Conservation (phyloP, 1,140 invertebrate genomes). For the fruit fly (Drosophila melanogaster) region Release_6_plus_ISO1_MT NT_033777.3:30190001-30190500, state of each 20-base stretch:
- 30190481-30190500: conserved; percentile 72
- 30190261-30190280: conserved; percentile 18
- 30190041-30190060: background rate
- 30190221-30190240: conserved; percentile 46
- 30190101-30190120: conserved; percentile 14
- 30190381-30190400: conserved; percentile 78
- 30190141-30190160: conserved; percentile 48
- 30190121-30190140: conserved; percentile 21
- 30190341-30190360: conserved; percentile 58
- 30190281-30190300: background rate
- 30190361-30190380: conserved; percentile 45
- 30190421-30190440: conserved; percentile 76
- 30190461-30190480: conserved; percentile 68
- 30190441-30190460: conserved; percentile 70
- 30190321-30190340: conserved; percentile 49
- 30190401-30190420: conserved; percentile 85
- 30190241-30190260: conserved; percentile 18
- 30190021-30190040: conserved; percentile 5
- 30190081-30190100: no score
- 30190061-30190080: background rate
- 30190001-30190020: background rate
- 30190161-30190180: conserved; percentile 43
- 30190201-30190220: conserved; percentile 50
- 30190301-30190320: conserved; percentile 73
- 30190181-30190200: conserved; percentile 30